phyloP scores from a whole-genome alignment of 1,140 invertebrate genomes.

The Lepidurus arcticus region DNA sequence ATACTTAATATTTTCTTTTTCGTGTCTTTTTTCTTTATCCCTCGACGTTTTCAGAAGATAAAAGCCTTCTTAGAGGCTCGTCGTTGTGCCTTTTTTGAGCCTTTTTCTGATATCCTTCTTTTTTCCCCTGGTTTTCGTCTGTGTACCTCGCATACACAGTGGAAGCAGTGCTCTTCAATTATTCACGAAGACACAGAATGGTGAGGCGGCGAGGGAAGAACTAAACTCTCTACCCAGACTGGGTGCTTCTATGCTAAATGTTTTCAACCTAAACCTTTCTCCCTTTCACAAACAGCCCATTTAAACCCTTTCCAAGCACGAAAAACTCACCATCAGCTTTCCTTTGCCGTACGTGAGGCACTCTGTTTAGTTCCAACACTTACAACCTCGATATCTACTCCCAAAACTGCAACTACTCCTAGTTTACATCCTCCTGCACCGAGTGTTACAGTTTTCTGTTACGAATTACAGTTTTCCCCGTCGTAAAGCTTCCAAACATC shows the following conservation, averaged over 20 bases:
- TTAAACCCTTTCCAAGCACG: neutral
- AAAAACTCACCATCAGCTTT: neutral
- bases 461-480: too few relatives aligned
- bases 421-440: too few relatives aligned
- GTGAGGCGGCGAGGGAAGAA: neutral
- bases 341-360: too few relatives aligned
- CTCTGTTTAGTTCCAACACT: too few relatives aligned
- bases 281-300: neutral
- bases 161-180: constrained; percentile 6
- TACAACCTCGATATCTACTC: too few relatives aligned
- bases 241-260: neutral
- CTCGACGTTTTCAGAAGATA: constrained; percentile 3
- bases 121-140: neutral
- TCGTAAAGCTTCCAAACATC: too few relatives aligned
- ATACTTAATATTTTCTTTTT: neutral
- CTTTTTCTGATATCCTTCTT: neutral
- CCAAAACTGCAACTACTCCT: too few relatives aligned
- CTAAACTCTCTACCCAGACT: neutral
- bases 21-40: neutral
- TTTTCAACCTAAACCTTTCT: neutral
- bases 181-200: constrained; percentile 18
- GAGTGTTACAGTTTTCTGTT: too few relatives aligned
- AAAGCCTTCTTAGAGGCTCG: neutral
- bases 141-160: neutral
- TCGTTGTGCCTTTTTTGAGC: neutral